These are phyloP conservation scores for Spongilla lacustris DNA, from an alignment of 37 sponge, comb jelly and placozoan genomes.

Conservation along the genomic window DNA sequence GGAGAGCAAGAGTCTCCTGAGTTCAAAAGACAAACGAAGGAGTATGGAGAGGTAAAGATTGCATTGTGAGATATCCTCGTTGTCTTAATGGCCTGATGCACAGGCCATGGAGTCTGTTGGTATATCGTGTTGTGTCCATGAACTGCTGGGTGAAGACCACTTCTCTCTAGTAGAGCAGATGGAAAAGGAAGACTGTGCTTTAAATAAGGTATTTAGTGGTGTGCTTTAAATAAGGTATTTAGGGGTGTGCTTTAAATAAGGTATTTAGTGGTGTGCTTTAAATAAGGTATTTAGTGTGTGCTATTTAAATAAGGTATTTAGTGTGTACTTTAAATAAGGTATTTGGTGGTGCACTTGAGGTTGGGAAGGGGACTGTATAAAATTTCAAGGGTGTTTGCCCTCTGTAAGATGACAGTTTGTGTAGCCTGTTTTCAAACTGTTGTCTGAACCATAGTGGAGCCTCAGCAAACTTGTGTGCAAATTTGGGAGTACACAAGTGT, in stretches of 20 bases:
- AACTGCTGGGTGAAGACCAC: slow-evolving; percentile 52
- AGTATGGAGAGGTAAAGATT: slow-evolving; percentile 38
- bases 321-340: slow-evolving; percentile 19
- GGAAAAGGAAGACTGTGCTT: not conserved
- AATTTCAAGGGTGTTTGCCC: not conserved
- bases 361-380: no score
- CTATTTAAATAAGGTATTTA: slow-evolving; percentile 14
- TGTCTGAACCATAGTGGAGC: not conserved
- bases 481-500: not conserved
- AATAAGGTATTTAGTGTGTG: slow-evolving; percentile 17
- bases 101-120: slow-evolving; percentile 5
- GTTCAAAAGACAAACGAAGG: slow-evolving; percentile 40
- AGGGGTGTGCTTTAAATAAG: not conserved
- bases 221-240: slow-evolving; percentile 16
- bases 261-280: not conserved
- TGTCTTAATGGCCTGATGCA: not conserved
- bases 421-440: not conserved
- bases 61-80: not conserved
- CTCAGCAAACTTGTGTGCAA: not conserved
- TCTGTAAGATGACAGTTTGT: not conserved
- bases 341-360: no score
- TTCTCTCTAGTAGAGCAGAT: slow-evolving; percentile 41
- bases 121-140: not conserved
- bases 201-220: slow-evolving; percentile 17
- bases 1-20: slow-evolving; percentile 52